A percentile compares a stretch with the other conserved stretches of the same genome.
Evolutionary conservation across 1,140 invertebrate genomes (phyloP).

Genomic region (Microvelia longipes): DNA sequence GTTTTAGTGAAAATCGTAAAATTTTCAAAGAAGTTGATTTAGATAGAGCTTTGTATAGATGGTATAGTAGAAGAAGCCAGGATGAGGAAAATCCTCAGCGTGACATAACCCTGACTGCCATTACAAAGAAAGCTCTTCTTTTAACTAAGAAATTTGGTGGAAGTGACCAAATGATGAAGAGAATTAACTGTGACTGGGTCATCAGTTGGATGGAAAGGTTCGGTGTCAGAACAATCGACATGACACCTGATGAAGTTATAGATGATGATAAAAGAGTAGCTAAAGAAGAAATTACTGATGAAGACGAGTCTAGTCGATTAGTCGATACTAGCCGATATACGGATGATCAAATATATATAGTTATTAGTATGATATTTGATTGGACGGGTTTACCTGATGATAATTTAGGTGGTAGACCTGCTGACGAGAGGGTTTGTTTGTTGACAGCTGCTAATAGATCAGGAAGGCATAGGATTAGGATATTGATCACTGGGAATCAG

Average conservation of each 20-base stretch:
- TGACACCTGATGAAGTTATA: not conserved
- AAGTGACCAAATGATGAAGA: conserved; percentile 4
- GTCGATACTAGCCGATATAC: conserved; percentile 23
- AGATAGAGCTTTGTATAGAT: conserved; percentile 22
- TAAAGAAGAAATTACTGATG: conserved; percentile 7
- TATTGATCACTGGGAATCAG: conserved; percentile 34
- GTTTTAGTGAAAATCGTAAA: conserved; percentile 6
- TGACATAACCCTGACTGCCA: conserved; percentile 6
- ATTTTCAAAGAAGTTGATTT: conserved; percentile 18
- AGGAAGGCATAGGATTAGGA: conserved; percentile 34
- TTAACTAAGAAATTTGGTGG: conserved; percentile 19
- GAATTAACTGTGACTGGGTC: conserved; percentile 17
- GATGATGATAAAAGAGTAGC: not conserved
- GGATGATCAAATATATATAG: conserved; percentile 33
- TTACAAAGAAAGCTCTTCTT: conserved; percentile 17
- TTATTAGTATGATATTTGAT: conserved; percentile 32
- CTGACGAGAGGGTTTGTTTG: conserved; percentile 32
- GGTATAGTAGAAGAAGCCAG: conserved; percentile 19
- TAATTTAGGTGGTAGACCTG: conserved; percentile 11
- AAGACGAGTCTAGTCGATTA: not conserved
- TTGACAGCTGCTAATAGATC: conserved; percentile 35
- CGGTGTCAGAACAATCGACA: conserved; percentile 9
- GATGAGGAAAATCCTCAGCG: not conserved
- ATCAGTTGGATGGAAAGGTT: conserved; percentile 17
- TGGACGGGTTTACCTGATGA: conserved; percentile 34